Conservation (phyloP, 2,797 vertebrate species). For the Lagocephalus sceleratus region DNA sequence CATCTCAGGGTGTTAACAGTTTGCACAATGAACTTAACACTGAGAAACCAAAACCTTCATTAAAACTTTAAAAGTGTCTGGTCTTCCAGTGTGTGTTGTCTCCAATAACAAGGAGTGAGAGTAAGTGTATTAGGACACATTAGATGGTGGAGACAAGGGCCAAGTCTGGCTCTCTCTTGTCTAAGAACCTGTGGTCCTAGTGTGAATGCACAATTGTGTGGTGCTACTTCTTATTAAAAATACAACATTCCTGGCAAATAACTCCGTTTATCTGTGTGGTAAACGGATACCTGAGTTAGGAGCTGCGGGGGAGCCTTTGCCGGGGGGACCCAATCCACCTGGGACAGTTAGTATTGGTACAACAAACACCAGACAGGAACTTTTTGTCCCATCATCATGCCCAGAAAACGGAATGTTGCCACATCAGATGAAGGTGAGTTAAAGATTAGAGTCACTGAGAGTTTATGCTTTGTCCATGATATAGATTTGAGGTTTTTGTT, state of each 20-base stretch:
- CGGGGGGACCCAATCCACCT: conserved; percentile 12
- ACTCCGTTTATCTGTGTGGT: background rate
- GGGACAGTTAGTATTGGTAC: background rate
- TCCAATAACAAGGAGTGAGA: conserved; percentile 65
- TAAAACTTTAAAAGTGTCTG: conserved; percentile 74
- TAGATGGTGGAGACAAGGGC: conserved; percentile 17
- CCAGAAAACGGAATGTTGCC: conserved; percentile 74
- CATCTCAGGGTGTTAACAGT: conserved; percentile 15
- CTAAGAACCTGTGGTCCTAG: background rate
- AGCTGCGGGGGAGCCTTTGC: conserved; percentile 24
- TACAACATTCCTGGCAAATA: background rate
- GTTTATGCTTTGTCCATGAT: background rate
- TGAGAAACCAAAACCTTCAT: conserved; percentile 76
- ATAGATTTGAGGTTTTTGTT: background rate
- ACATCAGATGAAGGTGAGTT: conserved; percentile 83
- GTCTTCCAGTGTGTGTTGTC: conserved; percentile 41
- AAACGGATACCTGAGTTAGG: conserved; percentile 62
- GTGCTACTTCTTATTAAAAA: background rate
- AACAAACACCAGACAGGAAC: background rate
- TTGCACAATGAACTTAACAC: conserved; percentile 21
- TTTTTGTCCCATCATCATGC: conserved; percentile 71
- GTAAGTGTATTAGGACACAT: conserved; percentile 53
- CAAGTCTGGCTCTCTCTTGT: background rate
- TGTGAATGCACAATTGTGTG: background rate
- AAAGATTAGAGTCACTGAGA: background rate